phyloP scores from a whole-genome alignment of 2,113 vertebrate genomes.

The Gavia stellata region DNA sequence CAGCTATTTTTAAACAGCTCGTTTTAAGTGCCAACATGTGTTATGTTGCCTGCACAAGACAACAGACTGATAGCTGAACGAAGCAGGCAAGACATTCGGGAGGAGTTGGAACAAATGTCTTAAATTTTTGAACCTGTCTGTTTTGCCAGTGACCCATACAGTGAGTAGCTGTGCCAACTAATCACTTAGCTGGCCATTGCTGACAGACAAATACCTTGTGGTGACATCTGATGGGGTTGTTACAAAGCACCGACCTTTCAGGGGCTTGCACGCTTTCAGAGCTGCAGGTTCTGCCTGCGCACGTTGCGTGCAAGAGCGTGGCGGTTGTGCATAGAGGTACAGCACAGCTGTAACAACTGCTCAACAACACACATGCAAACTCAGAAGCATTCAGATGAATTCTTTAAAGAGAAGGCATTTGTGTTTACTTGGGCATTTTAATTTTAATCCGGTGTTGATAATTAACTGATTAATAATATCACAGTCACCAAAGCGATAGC shows the following conservation, averaged over 20 bases:
- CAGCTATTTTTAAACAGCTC: background rate
- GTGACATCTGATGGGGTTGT: constrained; percentile 22
- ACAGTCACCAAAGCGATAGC: constrained; percentile 33
- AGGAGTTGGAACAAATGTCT: constrained; percentile 64
- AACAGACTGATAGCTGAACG: constrained; percentile 34
- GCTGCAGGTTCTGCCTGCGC: background rate
- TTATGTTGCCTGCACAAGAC: constrained; percentile 31
- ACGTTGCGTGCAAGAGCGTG: background rate
- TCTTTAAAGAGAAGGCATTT: constrained; percentile 30
- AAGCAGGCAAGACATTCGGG: constrained; percentile 50
- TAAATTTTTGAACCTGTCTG: constrained; percentile 70
- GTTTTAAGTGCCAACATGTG: constrained; percentile 9
- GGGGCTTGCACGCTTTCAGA: background rate
- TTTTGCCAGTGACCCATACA: constrained; percentile 73
- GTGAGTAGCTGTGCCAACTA: constrained; percentile 65
- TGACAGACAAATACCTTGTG: constrained; percentile 66
- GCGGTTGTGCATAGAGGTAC: background rate
- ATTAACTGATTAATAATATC: constrained; percentile 65
- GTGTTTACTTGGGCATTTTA: constrained; percentile 40
- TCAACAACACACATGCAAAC: background rate
- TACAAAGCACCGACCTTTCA: constrained; percentile 16
- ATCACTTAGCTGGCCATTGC: constrained; percentile 57
- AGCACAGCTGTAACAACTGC: background rate
- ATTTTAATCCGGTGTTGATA: constrained; percentile 39
- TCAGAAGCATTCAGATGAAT: background rate